phyloP scores from a whole-genome alignment of 2,797 vertebrate genomes.

The Pseudopleuronectes americanus region DNA sequence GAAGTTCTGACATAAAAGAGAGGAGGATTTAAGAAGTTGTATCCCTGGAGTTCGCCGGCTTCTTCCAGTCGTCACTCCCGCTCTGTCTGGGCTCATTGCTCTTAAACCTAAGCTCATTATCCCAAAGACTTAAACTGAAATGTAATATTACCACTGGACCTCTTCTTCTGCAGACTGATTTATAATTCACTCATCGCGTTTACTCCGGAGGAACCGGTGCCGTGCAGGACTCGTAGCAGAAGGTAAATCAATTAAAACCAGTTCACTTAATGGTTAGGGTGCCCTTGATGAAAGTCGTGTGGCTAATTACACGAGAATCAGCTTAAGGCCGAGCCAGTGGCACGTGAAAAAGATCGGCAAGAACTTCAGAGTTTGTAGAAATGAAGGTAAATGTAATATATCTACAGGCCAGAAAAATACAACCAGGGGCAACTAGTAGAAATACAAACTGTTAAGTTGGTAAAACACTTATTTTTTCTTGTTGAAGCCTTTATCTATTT shows the following conservation, averaged over 20 bases:
- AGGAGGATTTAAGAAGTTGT: slow-evolving; percentile 78
- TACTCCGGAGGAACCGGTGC: slow-evolving; percentile 67
- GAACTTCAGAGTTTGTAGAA: background rate
- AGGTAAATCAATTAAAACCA: slow-evolving; percentile 79
- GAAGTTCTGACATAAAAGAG: slow-evolving; percentile 79
- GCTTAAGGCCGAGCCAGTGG: background rate
- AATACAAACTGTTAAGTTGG: too few species aligned
- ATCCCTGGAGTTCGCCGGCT: slow-evolving; percentile 73
- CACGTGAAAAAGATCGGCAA: background rate
- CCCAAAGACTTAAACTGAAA: slow-evolving; percentile 76
- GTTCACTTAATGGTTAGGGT: slow-evolving; percentile 57
- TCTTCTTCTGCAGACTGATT: slow-evolving; percentile 69
- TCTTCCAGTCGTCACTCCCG: slow-evolving; percentile 65
- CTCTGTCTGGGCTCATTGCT: slow-evolving; percentile 59
- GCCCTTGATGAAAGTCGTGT: slow-evolving; percentile 63
- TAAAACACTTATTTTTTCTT: background rate
- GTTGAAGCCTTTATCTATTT: background rate
- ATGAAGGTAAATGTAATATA: background rate
- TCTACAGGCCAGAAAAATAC: too few species aligned
- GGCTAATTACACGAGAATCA: slow-evolving; percentile 45
- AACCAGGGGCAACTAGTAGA: too few species aligned
- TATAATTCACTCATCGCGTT: slow-evolving; percentile 73
- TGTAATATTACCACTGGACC: slow-evolving; percentile 76
- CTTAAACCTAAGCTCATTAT: slow-evolving; percentile 84
- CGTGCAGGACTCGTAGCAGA: slow-evolving; percentile 47